A percentile compares a stretch with the other conserved stretches of the same genome.
These are phyloP conservation scores for Drosophila ezoana DNA, from an alignment of 2,888 invertebrate species.

Conservation along the genomic window DNA sequence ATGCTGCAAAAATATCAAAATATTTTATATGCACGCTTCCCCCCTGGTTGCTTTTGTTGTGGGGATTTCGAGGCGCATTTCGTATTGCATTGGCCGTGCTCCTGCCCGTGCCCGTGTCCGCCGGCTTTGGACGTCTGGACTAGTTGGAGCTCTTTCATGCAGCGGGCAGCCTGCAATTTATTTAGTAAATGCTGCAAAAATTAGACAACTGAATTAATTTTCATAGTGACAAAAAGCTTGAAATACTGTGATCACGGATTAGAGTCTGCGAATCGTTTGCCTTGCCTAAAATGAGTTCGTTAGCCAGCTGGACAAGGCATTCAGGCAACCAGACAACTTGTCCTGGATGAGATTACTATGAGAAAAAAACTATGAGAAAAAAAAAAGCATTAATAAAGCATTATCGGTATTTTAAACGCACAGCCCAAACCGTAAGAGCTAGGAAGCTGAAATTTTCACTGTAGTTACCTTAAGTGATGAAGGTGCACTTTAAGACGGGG, in stretches of 20 bases:
- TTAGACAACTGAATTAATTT: slow-evolving; percentile 81
- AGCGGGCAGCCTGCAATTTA: slow-evolving; percentile 60
- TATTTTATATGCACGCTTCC: slow-evolving; percentile 66
- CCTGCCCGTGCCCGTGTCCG: slow-evolving; percentile 22
- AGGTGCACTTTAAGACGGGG: too few species aligned
- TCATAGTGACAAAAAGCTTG: slow-evolving; percentile 78
- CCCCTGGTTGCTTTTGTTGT: slow-evolving; percentile 23
- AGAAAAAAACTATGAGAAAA: neutral
- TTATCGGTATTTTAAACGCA: too few species aligned
- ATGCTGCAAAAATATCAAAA: slow-evolving; percentile 85
- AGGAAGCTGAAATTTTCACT: too few species aligned
- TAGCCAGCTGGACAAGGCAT: slow-evolving; percentile 49
- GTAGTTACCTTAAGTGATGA: too few species aligned
- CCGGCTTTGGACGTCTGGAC: slow-evolving; percentile 25
- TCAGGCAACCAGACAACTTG: slow-evolving; percentile 21
- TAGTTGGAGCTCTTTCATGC: slow-evolving; percentile 39
- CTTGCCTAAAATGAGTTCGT: slow-evolving; percentile 59
- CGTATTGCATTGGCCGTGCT: slow-evolving; percentile 27
- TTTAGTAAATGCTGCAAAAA: slow-evolving; percentile 73
- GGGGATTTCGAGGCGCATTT: slow-evolving; percentile 52
- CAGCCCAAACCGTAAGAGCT: too few species aligned
- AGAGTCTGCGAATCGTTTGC: slow-evolving; percentile 39
- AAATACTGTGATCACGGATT: slow-evolving; percentile 71
- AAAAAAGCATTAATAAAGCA: too few species aligned
- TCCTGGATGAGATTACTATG: neutral